Percentiles rank a stretch among this genome's conserved stretches.
These are phyloP conservation scores for Gonatopus flavifemur DNA, from an alignment of 1,140 invertebrate species.

Conservation along the genomic window DNA sequence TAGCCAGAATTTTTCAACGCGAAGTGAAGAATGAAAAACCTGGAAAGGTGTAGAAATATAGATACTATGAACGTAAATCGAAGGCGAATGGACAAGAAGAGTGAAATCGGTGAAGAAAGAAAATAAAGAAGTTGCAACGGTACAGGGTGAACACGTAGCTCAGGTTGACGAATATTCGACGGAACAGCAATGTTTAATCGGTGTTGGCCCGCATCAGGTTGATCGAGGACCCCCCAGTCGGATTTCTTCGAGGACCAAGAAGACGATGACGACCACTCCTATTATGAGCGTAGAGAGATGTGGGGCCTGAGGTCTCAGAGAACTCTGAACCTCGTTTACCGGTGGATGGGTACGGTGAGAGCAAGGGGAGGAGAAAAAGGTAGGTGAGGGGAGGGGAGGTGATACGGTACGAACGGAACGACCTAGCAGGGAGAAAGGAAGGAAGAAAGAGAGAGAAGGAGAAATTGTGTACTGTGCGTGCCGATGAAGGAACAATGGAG, in stretches of 20 bases:
- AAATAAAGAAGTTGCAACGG: too few species aligned
- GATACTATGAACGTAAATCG: too few species aligned
- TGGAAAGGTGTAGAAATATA: too few species aligned
- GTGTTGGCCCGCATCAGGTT: slow-evolving; percentile 54
- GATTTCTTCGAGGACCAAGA: slow-evolving; percentile 17
- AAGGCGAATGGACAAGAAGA: too few species aligned
- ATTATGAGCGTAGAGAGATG: too few species aligned
- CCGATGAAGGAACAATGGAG: slow-evolving; percentile 56
- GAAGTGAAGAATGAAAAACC: too few species aligned
- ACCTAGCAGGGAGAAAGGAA: slow-evolving; percentile 28
- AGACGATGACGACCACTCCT: slow-evolving; percentile 3
- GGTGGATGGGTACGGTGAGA: neutral
- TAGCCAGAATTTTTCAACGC: too few species aligned
- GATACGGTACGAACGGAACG: slow-evolving; percentile 24
- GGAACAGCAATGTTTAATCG: slow-evolving; percentile 52
- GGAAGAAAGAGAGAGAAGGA: too few species aligned
- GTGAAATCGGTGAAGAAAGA: too few species aligned
- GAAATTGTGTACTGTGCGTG: too few species aligned
- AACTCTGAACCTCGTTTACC: too few species aligned
- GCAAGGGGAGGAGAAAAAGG: slow-evolving; percentile 4
- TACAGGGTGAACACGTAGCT: too few species aligned
- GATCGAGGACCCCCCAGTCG: slow-evolving; percentile 52
- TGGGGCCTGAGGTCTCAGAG: neutral
- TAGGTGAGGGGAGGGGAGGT: slow-evolving; percentile 14
- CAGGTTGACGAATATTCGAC: slow-evolving; percentile 50